Evolutionary conservation across 2,113 vertebrate genomes (phyloP), one percentile per base, ranked within the genome.

Genomic region (Damaliscus lunatus): DNA sequence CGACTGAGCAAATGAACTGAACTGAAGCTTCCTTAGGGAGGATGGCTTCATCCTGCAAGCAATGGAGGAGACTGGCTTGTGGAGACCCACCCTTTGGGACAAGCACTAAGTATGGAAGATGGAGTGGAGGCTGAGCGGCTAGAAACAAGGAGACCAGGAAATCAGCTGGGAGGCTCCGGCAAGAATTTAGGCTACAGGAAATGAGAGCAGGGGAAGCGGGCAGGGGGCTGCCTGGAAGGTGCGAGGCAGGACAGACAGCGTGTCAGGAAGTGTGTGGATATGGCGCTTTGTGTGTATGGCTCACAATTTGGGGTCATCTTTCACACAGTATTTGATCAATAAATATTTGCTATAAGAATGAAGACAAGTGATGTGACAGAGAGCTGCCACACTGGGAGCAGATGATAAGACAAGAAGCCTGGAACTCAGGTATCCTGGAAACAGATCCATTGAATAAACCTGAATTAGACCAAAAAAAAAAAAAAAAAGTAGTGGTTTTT

Each of bases 121-220:
- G 33, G 53, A 33, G 11, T 23, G 31, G 15, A 50, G 25, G 53
- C n/a, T 4, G 36, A 43, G 40, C 0, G 0, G 53, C 60, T 7
- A 29, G 27, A 88, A 31, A 33, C 59, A 40, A 67, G 50, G 23
- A 13, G 25, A 6, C 5, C 36, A 27, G 53, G 36, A 57, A 14
- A 55, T 33, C n/a, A 10, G 15, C 12, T 10, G 46, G 71, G 55
- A 33, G 87, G 74, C 60, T 3, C 31, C 0, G 17, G 43, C 27
- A 23, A 27, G 67, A 52, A 88, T 40, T 80, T 16, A 1, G 9
- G n/a, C 9, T 9, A 23, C 5, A 12, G 52, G 67, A 43, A 71
- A 8, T 2, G 5, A 29, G n/a, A 5, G 27, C 23, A 5, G 33
- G 0, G 29, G 7, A 1, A 67, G 12, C 0, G 6, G 82, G 64